A percentile compares a stretch with the other conserved stretches of the same genome.
Conservation (phyloP, 2,797 vertebrate genomes). For the Sebastes umbrosus region DNA sequence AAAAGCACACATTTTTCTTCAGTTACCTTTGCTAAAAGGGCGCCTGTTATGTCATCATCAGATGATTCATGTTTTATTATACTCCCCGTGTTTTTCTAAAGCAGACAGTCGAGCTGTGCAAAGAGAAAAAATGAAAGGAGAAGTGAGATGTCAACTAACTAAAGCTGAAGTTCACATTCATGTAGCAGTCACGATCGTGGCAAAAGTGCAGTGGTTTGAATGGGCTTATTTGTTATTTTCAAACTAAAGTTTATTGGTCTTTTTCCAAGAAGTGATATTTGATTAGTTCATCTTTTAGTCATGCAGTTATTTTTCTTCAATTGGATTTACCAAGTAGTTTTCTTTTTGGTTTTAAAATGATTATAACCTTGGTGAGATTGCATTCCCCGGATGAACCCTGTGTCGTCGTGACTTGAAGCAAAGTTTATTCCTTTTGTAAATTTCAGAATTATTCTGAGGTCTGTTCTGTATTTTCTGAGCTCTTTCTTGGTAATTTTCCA, state of each 20-base stretch:
- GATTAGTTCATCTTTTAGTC: background rate
- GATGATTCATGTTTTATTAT: slow-evolving; percentile 22
- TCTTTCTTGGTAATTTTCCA: slow-evolving; percentile 7
- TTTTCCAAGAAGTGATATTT: background rate
- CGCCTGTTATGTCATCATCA: slow-evolving; percentile 15
- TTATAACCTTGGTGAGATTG: background rate
- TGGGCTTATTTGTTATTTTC: background rate
- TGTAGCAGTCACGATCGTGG: background rate
- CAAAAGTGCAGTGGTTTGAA: background rate
- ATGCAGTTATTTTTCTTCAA: background rate
- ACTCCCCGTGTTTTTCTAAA: background rate
- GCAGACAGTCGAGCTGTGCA: background rate
- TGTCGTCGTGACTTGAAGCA: background rate
- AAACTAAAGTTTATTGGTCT: background rate
- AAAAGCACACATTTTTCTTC: slow-evolving; percentile 1
- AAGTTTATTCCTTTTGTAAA: background rate
- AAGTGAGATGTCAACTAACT: background rate
- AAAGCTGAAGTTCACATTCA: background rate
- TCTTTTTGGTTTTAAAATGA: background rate
- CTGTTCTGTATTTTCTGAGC: background rate
- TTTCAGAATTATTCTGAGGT: background rate
- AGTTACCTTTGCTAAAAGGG: slow-evolving; percentile 3
- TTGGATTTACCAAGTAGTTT: background rate
- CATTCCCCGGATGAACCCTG: background rate
- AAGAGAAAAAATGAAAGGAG: background rate